Evolutionary conservation across 2,888 invertebrate genomes (phyloP).

Genomic region (Selenia dentaria): DNA sequence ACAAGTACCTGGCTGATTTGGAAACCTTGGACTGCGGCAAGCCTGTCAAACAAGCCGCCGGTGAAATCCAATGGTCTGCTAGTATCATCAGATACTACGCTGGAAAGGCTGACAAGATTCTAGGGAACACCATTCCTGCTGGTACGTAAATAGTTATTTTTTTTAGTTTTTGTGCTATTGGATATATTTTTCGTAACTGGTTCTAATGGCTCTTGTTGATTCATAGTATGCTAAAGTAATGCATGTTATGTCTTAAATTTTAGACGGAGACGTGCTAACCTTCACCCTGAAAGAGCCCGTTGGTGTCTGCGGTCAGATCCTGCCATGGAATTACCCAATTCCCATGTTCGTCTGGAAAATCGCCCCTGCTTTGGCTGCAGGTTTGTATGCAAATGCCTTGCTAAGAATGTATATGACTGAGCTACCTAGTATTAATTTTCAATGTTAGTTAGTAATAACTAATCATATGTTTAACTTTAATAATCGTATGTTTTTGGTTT

Average conservation of each 20-base stretch:
- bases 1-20: constrained; percentile 89
- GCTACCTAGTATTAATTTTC: too few relatives aligned
- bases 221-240: too few relatives aligned
- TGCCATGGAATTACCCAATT: constrained; percentile 97
- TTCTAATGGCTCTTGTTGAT: too few relatives aligned
- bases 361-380: constrained; percentile 89
- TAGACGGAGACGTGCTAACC: constrained; percentile 90
- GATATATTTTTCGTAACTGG: too few relatives aligned
- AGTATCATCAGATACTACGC: constrained; percentile 92
- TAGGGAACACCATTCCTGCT: constrained; percentile 90
- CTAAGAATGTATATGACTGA: too few relatives aligned
- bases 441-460: too few relatives aligned
- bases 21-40: constrained; percentile 98
- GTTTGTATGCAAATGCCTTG: constrained; percentile 37
- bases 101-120: constrained; percentile 95
- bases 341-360: constrained; percentile 98
- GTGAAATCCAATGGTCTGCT: constrained; percentile 86
- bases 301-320: constrained; percentile 93
- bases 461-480: too few relatives aligned
- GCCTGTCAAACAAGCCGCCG: constrained; percentile 88
- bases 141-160: too few relatives aligned
- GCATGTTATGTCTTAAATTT: too few relatives aligned
- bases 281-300: constrained; percentile 96
- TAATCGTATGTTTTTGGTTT: too few relatives aligned
- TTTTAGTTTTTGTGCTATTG: too few relatives aligned